Percentiles rank a stretch among this genome's conserved stretches.
These are phyloP conservation scores for Drosophila testacea DNA, from an alignment of 2,888 invertebrate species.

Conservation along the genomic window DNA sequence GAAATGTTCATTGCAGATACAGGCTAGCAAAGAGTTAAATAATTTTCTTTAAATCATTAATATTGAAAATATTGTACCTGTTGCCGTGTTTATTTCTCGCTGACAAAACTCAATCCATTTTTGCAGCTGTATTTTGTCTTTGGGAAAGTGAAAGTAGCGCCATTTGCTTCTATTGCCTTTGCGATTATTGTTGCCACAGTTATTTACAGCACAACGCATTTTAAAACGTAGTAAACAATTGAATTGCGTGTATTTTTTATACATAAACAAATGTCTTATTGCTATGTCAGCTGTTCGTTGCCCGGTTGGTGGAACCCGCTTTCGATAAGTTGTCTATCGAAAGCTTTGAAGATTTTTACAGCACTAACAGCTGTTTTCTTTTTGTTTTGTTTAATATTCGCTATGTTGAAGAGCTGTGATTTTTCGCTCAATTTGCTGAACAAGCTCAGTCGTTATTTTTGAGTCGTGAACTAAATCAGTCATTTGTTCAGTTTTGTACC, in stretches of 20 bases:
- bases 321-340: constrained; percentile 1
- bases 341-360: constrained; percentile 12
- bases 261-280: constrained; percentile 31
- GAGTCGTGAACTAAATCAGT: too few relatives aligned
- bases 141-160: constrained; percentile 64
- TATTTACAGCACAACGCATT: constrained; percentile 63
- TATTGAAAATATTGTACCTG: constrained; percentile 33
- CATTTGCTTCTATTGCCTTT: constrained; percentile 43
- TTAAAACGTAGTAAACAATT: constrained; percentile 4
- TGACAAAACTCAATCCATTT: constrained; percentile 64
- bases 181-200: constrained; percentile 64
- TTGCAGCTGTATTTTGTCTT: constrained; percentile 32
- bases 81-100: constrained; percentile 47
- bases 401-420: constrained; percentile 55
- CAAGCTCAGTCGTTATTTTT: too few relatives aligned
- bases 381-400: constrained; percentile 29
- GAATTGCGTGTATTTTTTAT: not conserved
- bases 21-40: constrained; percentile 31
- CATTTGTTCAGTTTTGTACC: too few relatives aligned
- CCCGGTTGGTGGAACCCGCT: constrained; percentile 16
- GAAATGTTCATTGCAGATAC: constrained; percentile 66
- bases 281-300: constrained; percentile 34
- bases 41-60: not conserved
- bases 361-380: constrained; percentile 35
- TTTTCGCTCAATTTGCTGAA: too few relatives aligned